Evolutionary conservation across 2,113 vertebrate species (phyloP), one percentile per base, ranked within the genome.

Genomic region (Brachypodius melanocephalos): DNA sequence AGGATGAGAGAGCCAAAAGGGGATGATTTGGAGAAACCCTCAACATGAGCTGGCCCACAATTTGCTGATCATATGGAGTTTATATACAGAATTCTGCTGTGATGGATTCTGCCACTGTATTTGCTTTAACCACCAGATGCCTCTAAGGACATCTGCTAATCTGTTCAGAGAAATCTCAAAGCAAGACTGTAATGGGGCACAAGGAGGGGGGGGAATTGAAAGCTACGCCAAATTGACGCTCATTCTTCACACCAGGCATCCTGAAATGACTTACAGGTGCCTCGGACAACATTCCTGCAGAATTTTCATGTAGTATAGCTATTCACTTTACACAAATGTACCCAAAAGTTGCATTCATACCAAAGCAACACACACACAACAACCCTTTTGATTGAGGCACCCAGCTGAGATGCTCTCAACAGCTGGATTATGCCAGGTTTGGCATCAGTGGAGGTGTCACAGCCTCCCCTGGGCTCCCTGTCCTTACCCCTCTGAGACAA

Each of bases 81-180:
- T 74, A 83, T 62, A 62, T 20, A 92, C 82, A 91, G 84, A 93
- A 89, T 87, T 93, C 77, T 76, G 93, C 91, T 90, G 92, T 62
- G 81, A 45, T 89, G 87, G 79, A 82, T 92, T 94, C 89, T 93
- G 89, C 81, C 90, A 71, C 75, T 85, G 78, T 48, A 84, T 95
- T 82, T 83, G 82, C 93, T 80, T 93, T 91, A 74, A 88, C 69
- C 81, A 93, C 90, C 91, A 93, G 83, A 89, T 85, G 94, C 95
- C 97, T 94, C 93, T 76, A 79, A 95, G 93, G 97, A 95, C 93
- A 92, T 85, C 74, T 93, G 90, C 96, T 73, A 67, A 93, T 96
- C 81, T 75, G 78, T 59, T 66, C 67, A 87, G 74, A 77, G 63
- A 83, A 49, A 80, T 55, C 94, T 95, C 94, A 86, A 68, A 86